These are phyloP conservation scores for Dendrophyllia cribrosa DNA, from an alignment of 64 coral and sea anemone genomes.

Conservation along the genomic window DNA sequence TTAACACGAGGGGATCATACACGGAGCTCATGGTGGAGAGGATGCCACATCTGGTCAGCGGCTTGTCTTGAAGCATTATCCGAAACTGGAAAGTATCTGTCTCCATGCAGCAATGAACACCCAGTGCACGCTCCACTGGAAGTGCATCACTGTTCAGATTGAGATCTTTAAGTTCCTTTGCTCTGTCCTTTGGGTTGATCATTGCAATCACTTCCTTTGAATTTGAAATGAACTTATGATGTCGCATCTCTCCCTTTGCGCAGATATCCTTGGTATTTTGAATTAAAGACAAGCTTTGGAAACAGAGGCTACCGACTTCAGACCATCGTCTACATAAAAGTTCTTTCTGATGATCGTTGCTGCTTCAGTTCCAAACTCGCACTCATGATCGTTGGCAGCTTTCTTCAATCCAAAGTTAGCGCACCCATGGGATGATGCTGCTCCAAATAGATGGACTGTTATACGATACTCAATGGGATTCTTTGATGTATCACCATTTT, in stretches of 20 bases:
- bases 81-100: not conserved
- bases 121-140: not conserved
- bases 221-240: conserved; percentile 21
- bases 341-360: not conserved
- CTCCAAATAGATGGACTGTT: conserved; percentile 3
- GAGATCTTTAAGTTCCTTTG: not conserved
- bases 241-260: not conserved
- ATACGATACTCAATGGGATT: not conserved
- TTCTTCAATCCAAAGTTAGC: not conserved
- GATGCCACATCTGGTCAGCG: conserved; percentile 9
- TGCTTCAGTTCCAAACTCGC: not conserved
- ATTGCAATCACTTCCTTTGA: not conserved
- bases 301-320: conserved; percentile 3
- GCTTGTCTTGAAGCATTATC: not conserved
- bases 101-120: conserved; percentile 13
- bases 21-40: conserved; percentile 2
- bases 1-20: conserved; percentile 16
- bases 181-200: not conserved
- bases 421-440: not conserved
- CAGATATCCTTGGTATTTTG: not conserved
- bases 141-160: not conserved
- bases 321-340: not conserved
- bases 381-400: not conserved
- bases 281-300: not conserved
- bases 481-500: not conserved